Percentiles rank a stretch among this genome's conserved stretches.
Evolutionary conservation across 1,140 invertebrate species (phyloP).

Genomic region (Carposina sasakii): DNA sequence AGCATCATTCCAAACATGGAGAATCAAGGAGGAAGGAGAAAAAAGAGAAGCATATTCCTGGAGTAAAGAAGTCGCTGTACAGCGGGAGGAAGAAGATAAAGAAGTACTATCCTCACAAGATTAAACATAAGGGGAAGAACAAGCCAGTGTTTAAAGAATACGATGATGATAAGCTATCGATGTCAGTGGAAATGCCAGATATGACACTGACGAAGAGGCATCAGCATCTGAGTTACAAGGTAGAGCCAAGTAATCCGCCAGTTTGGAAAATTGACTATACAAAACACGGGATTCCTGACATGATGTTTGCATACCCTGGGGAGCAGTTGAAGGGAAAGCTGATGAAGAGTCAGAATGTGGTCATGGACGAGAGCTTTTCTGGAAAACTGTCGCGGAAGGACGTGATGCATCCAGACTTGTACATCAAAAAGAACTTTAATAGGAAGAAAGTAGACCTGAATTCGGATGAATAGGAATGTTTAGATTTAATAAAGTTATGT

Average conservation of each 20-base stretch:
- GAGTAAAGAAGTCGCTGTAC: slow-evolving; percentile 26
- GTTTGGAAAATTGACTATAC: slow-evolving; percentile 58
- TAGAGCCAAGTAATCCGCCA: slow-evolving; percentile 31
- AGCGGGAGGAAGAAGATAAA: slow-evolving; percentile 45
- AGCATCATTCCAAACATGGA: background rate
- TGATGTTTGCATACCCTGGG: slow-evolving; percentile 30
- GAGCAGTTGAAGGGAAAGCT: slow-evolving; percentile 35
- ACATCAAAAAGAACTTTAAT: slow-evolving; percentile 52
- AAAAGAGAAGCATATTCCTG: slow-evolving; percentile 18
- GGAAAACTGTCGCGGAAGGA: slow-evolving; percentile 30
- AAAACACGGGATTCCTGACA: slow-evolving; percentile 49
- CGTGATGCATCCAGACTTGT: slow-evolving; percentile 47
- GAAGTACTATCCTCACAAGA: slow-evolving; percentile 58
- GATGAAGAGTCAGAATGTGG: slow-evolving; percentile 30
- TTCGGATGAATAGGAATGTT: slow-evolving; percentile 30
- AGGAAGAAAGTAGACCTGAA: slow-evolving; percentile 33
- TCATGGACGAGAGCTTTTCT: slow-evolving; percentile 23
- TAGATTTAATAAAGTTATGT: background rate
- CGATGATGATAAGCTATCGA: slow-evolving; percentile 45
- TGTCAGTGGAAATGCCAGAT: slow-evolving; percentile 46
- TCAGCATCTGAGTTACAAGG: slow-evolving; percentile 34
- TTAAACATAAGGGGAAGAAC: slow-evolving; percentile 49
- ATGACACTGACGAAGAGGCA: slow-evolving; percentile 23
- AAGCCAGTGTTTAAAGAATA: slow-evolving; percentile 32
- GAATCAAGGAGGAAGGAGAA: slow-evolving; percentile 21